A percentile compares a stretch with the other conserved stretches of the same genome.
phyloP scores from a whole-genome alignment of 2,797 vertebrate species.

The Xiphorhynchus erythropygius region DNA sequence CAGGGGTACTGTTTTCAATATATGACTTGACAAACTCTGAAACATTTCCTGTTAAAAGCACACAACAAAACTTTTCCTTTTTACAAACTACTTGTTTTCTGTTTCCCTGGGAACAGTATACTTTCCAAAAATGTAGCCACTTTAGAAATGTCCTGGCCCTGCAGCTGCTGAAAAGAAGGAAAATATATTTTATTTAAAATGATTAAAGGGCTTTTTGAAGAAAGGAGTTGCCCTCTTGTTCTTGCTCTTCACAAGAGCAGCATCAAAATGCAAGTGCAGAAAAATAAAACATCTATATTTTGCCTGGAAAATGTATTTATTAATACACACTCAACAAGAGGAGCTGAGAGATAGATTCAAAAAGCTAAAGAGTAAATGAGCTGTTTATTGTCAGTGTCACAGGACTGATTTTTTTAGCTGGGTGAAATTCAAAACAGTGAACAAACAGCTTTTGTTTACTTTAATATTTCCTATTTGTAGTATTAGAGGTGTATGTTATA shows the following conservation, averaged over 20 bases:
- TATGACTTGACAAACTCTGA: not conserved
- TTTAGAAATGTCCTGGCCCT: not conserved
- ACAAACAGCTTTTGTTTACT: conserved; percentile 1
- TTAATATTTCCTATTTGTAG: not conserved
- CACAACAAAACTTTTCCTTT: not conserved
- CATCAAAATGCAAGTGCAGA: not conserved
- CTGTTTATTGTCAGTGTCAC: not conserved
- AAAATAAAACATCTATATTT: not conserved
- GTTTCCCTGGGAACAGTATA: not conserved
- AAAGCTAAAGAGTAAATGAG: not conserved
- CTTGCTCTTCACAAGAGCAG: not conserved
- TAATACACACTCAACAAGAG: not conserved
- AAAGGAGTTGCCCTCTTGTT: not conserved
- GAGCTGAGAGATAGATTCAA: not conserved
- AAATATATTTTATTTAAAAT: not conserved
- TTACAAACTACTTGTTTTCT: not conserved
- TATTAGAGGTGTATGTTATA: not conserved
- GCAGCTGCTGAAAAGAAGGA: not conserved
- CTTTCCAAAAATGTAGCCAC: not conserved
- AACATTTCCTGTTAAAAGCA: not conserved
- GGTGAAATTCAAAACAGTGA: not conserved
- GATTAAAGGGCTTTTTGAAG: not conserved
- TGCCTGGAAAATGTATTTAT: not conserved
- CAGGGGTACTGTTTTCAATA: not conserved
- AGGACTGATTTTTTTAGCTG: not conserved